Base-by-base conservation (phyloP, 2,888 invertebrate species). In the Pachliopta kotzebuea region DNA sequence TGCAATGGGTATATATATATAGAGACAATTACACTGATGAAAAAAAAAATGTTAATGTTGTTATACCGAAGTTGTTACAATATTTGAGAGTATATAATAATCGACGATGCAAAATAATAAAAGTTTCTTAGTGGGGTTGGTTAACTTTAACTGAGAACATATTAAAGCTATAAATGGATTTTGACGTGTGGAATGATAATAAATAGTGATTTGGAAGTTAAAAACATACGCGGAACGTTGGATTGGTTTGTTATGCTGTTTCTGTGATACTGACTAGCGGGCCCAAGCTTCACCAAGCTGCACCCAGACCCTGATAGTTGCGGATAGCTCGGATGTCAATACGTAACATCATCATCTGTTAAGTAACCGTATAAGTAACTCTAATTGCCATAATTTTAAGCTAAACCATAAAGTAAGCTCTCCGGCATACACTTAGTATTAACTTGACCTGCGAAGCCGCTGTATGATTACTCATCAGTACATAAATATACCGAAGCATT, bases 41-140 rank as follows among this genome's bases (percentile, higher is more conserved):
- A 54, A 79, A 84, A 42, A 75, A 69, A 86, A 90, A 86, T 90
- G 91, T 92, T 92, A 89, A 65, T 21, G 90, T 92, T 92, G 90
- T 92, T 92, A 92, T 92, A 89, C 85, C 82, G 86, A 90, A 89
- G 86, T 92, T 92, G 92, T 92, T 92, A 90, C 88, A 90, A 89
- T 92, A 90, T 92, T 89, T 92, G 91, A 92, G 91, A 92, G 91
- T 92, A 91, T 92, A 90, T 65, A 54, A 61, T 90, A 85, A 85
- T 81, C 81, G 83, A 80, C 83, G 79, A 84, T 85, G 86, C 86
- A 85, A 81, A 83, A 76, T 80, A 80, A 37, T 75, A 79, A 80
- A 82, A 66, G 67, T 68, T 56, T 82, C 81, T 81, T 85, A 86
- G 85, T 83, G 84, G 82, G 83, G 80, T 84, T 20, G 20, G 18